Evolutionary conservation across 1,140 invertebrate species (phyloP).

Genomic region (Ectropis grisescens): DNA sequence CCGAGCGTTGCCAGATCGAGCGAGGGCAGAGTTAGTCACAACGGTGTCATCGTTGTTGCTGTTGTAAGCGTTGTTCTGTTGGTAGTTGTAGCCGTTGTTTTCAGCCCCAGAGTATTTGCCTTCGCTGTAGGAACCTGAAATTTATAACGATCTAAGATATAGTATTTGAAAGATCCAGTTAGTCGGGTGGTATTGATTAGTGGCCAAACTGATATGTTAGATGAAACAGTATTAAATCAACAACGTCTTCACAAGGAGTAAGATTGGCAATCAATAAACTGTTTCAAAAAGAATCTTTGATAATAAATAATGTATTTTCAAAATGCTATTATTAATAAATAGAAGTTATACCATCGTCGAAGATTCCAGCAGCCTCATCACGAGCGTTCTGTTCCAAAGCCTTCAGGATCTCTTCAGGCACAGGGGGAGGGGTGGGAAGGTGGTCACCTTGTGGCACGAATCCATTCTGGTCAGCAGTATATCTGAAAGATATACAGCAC

Average conservation of each 20-base stretch:
- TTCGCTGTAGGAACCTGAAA: constrained; percentile 52
- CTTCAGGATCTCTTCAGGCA: constrained; percentile 71
- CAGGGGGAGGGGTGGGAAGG: constrained; percentile 82
- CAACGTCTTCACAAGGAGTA: no score
- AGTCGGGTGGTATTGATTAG: no score
- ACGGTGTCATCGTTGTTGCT: constrained; percentile 12
- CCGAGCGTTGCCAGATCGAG: no score
- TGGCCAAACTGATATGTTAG: no score
- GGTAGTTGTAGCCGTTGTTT: constrained; percentile 6
- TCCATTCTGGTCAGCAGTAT: constrained; percentile 85
- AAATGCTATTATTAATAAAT: no score
- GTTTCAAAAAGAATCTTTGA: no score
- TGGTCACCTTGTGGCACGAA: constrained; percentile 82
- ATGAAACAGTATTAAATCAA: no score
- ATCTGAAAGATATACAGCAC: no score
- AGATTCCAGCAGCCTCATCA: constrained; percentile 58
- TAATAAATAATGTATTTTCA: no score
- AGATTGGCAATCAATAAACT: no score
- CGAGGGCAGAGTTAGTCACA: no score
- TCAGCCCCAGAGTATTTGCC: constrained; percentile 28
- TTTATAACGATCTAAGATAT: constrained; percentile 4
- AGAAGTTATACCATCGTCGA: constrained; percentile 38
- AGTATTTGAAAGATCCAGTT: not conserved
- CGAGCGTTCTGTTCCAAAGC: constrained; percentile 51
- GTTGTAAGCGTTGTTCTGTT: constrained; percentile 11